These are phyloP conservation scores for Tipula helvola DNA, from an alignment of 2,888 invertebrate genomes.

Conservation along the genomic window DNA sequence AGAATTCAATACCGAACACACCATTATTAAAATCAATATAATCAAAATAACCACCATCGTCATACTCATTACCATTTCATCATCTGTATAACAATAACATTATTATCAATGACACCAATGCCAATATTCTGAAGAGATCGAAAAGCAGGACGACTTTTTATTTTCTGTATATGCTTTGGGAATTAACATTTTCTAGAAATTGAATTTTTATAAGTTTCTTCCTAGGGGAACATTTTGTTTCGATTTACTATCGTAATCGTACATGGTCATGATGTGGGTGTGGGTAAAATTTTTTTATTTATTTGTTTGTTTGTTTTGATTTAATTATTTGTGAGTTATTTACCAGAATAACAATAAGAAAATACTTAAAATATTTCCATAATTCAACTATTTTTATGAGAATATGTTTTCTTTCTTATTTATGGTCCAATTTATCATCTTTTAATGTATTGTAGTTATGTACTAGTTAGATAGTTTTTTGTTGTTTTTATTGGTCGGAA, in stretches of 20 bases:
- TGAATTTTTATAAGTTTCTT: background rate
- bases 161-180: background rate
- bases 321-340: background rate
- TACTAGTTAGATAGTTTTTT: background rate
- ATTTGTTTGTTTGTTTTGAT: background rate
- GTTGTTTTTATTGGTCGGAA: background rate
- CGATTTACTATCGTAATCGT: no score
- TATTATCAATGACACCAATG: background rate
- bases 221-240: background rate
- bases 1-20: background rate
- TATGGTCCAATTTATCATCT: conserved; percentile 4
- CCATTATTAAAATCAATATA: background rate
- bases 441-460: background rate
- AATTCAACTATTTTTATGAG: background rate
- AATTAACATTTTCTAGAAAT: background rate
- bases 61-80: background rate
- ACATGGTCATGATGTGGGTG: background rate
- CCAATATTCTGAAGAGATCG: background rate
- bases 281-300: background rate
- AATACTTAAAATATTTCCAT: background rate
- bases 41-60: background rate
- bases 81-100: background rate
- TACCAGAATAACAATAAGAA: background rate
- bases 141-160: background rate
- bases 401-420: background rate